Evolutionary conservation across 2,113 vertebrate genomes (phyloP), one percentile per base, ranked within the genome.

Genomic region (Scopus umbretta): DNA sequence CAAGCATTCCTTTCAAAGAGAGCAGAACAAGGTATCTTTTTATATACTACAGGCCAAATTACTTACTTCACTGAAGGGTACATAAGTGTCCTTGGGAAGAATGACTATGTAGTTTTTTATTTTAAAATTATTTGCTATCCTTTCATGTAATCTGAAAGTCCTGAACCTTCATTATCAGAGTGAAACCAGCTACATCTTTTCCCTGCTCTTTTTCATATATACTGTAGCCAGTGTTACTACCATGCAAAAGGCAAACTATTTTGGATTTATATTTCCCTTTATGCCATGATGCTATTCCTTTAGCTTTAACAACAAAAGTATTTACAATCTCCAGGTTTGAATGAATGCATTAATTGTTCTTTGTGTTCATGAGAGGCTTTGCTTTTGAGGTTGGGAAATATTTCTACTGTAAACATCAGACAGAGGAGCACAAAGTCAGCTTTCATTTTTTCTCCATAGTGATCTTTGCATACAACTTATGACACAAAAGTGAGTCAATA

Each of bases 361-460:
- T 73, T 65, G 45, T 43, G 67, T 30, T 92, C 84, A 76, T 3
- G n/a, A 96, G 42, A 94, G 78, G 78, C 27, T 92, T 95, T 6
- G 6, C 11, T 4, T 87, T 70, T 87, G 81, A 96, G 87, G 74
- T 95, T 96, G 89, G 84, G 92, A 97, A 96, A 96, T 94, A 95
- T 80, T 95, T 96, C 81, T 87, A 80, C 67, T 78, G 94, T 55
- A 97, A 97, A 97, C 59, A 97, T 70, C 58, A 90, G 67, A 88
- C 36, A 74, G 91, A 94, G 52, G 47, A 92, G 36, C 42, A 79
- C 78, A 90, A 88, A 82, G 91, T 90, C 62, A 80, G 71, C 84
- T 95, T 95, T 92, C 71, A 34, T 85, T 95, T 91, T 91, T 94
- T 95, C 89, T 94, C 95, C 86, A 97, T 95, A 76, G 95, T 74